These are phyloP conservation scores for Trichonephila clavipes DNA, from an alignment of 1,140 invertebrate genomes.

Conservation along the genomic window DNA sequence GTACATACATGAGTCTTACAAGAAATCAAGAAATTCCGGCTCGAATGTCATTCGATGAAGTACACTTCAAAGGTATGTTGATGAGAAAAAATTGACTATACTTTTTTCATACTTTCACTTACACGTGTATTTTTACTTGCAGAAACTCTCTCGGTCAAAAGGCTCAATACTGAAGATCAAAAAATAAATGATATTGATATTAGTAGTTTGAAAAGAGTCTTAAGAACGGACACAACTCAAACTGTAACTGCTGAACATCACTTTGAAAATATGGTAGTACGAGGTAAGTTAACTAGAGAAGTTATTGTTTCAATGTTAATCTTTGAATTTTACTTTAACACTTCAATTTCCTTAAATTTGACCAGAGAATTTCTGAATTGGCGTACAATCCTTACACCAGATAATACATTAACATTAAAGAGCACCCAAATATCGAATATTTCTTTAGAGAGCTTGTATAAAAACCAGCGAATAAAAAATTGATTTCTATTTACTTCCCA, in stretches of 20 bases:
- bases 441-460: too few species aligned
- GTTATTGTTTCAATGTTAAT: too few species aligned
- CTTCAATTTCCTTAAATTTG: too few species aligned
- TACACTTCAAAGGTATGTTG: slow-evolving; percentile 46
- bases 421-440: too few species aligned
- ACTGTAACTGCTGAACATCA: slow-evolving; percentile 51
- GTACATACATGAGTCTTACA: slow-evolving; percentile 75
- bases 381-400: too few species aligned
- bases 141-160: slow-evolving; percentile 24
- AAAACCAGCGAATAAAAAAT: too few species aligned
- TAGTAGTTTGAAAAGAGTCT: slow-evolving; percentile 8
- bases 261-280: slow-evolving; percentile 67
- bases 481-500: too few species aligned
- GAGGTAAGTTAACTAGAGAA: neutral
- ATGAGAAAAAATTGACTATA: neutral
- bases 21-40: slow-evolving; percentile 65
- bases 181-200: slow-evolving; percentile 67
- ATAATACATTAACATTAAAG: too few species aligned
- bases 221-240: slow-evolving; percentile 58
- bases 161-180: neutral
- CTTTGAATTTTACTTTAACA: too few species aligned
- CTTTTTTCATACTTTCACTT: neutral
- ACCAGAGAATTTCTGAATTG: too few species aligned
- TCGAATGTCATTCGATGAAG: slow-evolving; percentile 29
- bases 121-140: slow-evolving; percentile 13